A percentile compares a stretch with the other conserved stretches of the same genome.
These are phyloP conservation scores for Guaruba guarouba DNA, from an alignment of 2,113 vertebrate species.

Conservation along the genomic window DNA sequence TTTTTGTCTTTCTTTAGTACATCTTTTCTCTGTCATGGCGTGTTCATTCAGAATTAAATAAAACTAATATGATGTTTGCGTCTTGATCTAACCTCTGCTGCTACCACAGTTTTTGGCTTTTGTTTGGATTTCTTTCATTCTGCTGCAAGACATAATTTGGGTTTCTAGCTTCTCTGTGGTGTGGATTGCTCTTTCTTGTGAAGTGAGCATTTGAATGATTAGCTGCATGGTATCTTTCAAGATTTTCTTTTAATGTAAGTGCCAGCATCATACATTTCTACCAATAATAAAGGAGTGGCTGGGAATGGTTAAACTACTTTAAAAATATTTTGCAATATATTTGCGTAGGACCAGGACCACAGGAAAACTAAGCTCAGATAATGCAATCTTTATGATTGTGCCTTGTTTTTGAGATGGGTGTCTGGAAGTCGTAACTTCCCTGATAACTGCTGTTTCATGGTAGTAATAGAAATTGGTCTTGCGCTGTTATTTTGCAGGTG, in stretches of 20 bases:
- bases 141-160: not conserved
- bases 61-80: not conserved
- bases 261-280: fast-evolving
- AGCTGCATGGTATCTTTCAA: not conserved
- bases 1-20: not conserved
- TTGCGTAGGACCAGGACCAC: not conserved
- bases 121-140: not conserved
- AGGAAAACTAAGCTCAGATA: not conserved
- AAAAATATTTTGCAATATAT: not conserved
- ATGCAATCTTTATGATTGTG: not conserved
- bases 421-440: not conserved
- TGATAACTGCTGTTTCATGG: not conserved
- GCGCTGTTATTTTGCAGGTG: constrained; percentile 75
- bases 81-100: not conserved
- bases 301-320: not conserved
- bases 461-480: not conserved
- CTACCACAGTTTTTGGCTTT: not conserved
- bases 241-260: not conserved
- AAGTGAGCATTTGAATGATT: not conserved
- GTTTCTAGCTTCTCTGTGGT: not conserved
- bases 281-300: not conserved
- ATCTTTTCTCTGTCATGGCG: not conserved
- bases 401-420: not conserved
- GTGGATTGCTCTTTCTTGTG: not conserved
- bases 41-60: not conserved